phyloP scores from a whole-genome alignment of 2,888 invertebrate species.

The Catocala sponsa region DNA sequence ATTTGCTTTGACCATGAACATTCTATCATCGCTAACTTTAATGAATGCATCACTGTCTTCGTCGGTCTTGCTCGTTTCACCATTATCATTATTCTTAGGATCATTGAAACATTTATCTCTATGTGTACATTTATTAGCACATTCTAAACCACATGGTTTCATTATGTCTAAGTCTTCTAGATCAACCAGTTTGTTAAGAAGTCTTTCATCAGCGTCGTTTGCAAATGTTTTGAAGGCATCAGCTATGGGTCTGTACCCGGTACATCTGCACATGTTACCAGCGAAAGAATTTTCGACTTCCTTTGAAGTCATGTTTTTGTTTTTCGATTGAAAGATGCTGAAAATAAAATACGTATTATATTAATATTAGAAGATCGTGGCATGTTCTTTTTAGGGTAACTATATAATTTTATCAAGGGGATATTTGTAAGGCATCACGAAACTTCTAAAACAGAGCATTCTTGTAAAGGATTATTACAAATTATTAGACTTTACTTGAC shows the following conservation, averaged over 20 bases:
- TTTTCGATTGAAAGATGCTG: conserved; percentile 61
- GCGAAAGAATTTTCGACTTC: conserved; percentile 92
- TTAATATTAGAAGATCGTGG: too few relatives aligned
- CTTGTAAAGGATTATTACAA: too few relatives aligned
- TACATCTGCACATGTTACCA: conserved; percentile 93
- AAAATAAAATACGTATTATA: conserved; percentile 27
- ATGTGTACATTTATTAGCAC: conserved; percentile 62
- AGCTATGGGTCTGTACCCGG: conserved; percentile 92
- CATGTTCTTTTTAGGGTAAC: too few relatives aligned
- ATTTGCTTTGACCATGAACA: conserved; percentile 82
- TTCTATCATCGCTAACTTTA: conserved; percentile 63
- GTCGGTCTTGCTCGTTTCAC: conserved; percentile 21
- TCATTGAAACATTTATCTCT: conserved; percentile 50
- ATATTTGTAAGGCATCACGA: too few relatives aligned
- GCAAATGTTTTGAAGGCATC: conserved; percentile 93
- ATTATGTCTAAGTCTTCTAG: conserved; percentile 75
- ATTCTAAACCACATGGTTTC: conserved; percentile 70
- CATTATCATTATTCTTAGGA: conserved; percentile 6
- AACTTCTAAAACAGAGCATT: too few relatives aligned
- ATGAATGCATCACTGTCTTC: conserved; percentile 44
- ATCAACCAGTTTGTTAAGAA: conserved; percentile 83
- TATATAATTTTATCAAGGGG: too few relatives aligned
- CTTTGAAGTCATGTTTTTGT: conserved; percentile 84
- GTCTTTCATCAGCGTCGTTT: conserved; percentile 79
- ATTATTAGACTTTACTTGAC: too few relatives aligned